These are phyloP conservation scores for Acestrorhynchus altus DNA, from an alignment of 2,797 vertebrate species.

Conservation along the genomic window DNA sequence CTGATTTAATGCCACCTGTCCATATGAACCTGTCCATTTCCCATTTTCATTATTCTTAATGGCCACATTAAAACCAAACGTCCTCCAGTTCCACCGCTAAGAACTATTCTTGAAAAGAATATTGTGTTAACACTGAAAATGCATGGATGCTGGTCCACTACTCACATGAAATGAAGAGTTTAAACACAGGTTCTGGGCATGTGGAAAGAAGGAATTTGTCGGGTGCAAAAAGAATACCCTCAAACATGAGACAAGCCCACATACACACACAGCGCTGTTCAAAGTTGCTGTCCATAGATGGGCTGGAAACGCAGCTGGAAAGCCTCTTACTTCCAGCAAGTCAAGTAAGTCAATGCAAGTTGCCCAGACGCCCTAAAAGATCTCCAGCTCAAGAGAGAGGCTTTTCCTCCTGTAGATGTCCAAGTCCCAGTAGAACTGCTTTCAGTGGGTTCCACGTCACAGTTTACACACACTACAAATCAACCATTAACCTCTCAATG, in stretches of 20 bases:
- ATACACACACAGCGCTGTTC: constrained; percentile 36
- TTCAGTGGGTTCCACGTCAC: constrained; percentile 7
- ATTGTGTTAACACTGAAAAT: no score
- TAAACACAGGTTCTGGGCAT: background rate
- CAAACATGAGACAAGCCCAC: constrained; percentile 18
- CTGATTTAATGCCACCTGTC: no score
- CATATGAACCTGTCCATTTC: no score
- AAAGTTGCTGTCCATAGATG: constrained; percentile 58
- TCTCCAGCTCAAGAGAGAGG: constrained; percentile 1
- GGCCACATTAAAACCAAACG: no score
- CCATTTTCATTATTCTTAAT: no score
- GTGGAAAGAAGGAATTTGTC: constrained; percentile 39
- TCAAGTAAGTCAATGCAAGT: constrained; percentile 41
- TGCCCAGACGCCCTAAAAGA: constrained; percentile 30
- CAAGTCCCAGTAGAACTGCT: constrained; percentile 1
- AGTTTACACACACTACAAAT: constrained; percentile 22
- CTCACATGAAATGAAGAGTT: background rate
- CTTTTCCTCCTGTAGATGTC: background rate
- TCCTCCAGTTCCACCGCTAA: no score
- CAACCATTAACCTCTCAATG: constrained; percentile 39
- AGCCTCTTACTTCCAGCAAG: constrained; percentile 25
- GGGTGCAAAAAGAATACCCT: constrained; percentile 35
- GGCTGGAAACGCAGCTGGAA: constrained; percentile 54
- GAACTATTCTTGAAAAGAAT: no score
- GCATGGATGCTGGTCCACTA: background rate